These are phyloP conservation scores for Pomacea canaliculata DNA, from an alignment of 2,888 invertebrate genomes.

Conservation along the genomic window DNA sequence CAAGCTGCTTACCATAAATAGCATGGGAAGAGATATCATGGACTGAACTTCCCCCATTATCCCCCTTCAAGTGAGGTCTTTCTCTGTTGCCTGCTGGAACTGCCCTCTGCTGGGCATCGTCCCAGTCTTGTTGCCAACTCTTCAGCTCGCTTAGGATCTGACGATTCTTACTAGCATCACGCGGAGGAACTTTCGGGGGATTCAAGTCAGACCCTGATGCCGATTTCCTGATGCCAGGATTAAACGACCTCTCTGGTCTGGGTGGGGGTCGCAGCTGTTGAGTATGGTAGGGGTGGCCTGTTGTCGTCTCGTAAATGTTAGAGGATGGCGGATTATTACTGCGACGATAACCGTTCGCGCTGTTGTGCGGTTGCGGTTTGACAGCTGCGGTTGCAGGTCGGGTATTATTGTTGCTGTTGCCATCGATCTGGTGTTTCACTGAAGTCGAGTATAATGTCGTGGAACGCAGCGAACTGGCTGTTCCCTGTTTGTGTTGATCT, in stretches of 20 bases:
- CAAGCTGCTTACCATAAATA: conserved; percentile 26
- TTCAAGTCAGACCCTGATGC: conserved; percentile 27
- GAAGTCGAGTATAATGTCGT: background rate
- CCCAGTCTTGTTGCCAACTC: conserved; percentile 55
- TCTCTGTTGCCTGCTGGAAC: background rate
- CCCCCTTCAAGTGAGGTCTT: background rate
- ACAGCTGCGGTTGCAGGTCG: conserved; percentile 73
- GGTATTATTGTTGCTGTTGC: conserved; percentile 2
- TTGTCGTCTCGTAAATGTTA: background rate
- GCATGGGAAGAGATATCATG: conserved; percentile 7
- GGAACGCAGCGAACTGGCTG: background rate
- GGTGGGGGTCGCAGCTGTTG: conserved; percentile 35
- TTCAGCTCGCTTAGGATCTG: conserved; percentile 52
- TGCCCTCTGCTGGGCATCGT: background rate
- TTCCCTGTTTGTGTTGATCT: background rate
- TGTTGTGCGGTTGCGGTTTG: conserved; percentile 71
- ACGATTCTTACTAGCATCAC: conserved; percentile 43
- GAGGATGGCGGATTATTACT: background rate
- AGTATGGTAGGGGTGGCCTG: conserved; percentile 4
- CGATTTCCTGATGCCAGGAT: conserved; percentile 27
- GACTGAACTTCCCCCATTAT: background rate
- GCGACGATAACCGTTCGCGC: conserved; percentile 4
- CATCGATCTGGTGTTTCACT: background rate
- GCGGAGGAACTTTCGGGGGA: conserved; percentile 49
- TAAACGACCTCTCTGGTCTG: conserved; percentile 39